phyloP scores from a whole-genome alignment of 2,113 vertebrate genomes.

The Micromys minutus region DNA sequence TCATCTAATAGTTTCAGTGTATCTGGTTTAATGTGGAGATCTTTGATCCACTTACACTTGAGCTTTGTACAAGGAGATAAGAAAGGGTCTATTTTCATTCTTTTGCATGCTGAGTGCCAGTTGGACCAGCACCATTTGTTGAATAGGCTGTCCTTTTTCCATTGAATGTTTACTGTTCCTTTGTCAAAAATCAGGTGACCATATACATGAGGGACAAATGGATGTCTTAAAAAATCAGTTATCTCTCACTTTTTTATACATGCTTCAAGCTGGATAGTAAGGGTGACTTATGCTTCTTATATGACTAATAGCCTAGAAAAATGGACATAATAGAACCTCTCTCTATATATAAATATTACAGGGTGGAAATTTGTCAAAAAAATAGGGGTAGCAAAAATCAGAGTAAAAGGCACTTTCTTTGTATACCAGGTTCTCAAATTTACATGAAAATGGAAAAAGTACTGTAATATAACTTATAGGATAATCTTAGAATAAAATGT shows the following conservation, averaged over 20 bases:
- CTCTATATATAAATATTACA: not conserved
- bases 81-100: no score
- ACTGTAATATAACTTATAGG: not conserved
- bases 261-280: not conserved
- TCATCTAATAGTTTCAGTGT: no score
- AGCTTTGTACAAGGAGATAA: no score
- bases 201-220: no score
- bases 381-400: not conserved
- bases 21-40: no score
- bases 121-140: no score
- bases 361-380: constrained; percentile 15
- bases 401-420: not conserved
- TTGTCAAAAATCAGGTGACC: no score
- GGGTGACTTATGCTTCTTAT: not conserved
- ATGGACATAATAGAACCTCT: not conserved
- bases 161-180: no score
- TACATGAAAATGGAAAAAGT: constrained; percentile 35
- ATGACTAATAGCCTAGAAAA: not conserved
- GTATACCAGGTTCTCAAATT: constrained; percentile 14
- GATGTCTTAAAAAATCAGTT: not conserved
- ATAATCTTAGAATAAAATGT: not conserved
- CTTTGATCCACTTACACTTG: no score
- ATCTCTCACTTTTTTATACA: not conserved
- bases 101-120: no score
- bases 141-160: no score